Evolutionary conservation across 2,888 invertebrate species (phyloP), one percentile per base, ranked within the genome.

Genomic region (Pandemis cinnamomeana): DNA sequence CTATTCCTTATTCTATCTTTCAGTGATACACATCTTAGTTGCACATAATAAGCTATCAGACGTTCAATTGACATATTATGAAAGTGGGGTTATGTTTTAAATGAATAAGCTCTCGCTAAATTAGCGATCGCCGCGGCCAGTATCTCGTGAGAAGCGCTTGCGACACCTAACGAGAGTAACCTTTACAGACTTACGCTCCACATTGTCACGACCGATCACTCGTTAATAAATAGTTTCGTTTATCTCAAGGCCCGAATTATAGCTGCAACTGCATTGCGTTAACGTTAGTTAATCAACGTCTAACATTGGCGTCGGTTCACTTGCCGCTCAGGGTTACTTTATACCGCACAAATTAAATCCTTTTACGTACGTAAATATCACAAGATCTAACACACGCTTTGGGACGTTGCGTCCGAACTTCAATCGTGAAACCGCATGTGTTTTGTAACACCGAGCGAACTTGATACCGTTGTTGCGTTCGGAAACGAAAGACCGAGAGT

Each of bases 131-230:
- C 77, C 76, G 78, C 81, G 82, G 79, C 78, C 84, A 82, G 86
- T 84, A 86, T 85, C 86, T 89, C 84, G 85, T 82, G 83, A 83
- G 84, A 86, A 78, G 78, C 77, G 78, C 80, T 93, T 92, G 89
- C 93, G 90, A 89, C 89, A 93, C 82, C 83, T 92, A 93, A 93
- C 91, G 88, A 92, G 93, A 86, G 88, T 92, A 92, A 93, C 93
- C 93, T 94, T 94, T 93, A 88, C 81, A 84, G 83, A 87, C 83
- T 71, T 72, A 71, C 89, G 90, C 87, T 90, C 89, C 84, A 90
- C 88, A 93, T 91, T 92, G 92, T 92, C 91, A 92, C 90, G 92
- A 89, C 83, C 81, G 86, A 92, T 91, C 90, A 86, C 83, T 83
- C 85, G 83, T 83, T 90, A 88, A 89, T 89, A 89, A 91, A 92